Base-by-base conservation (phyloP, 2,888 invertebrate species). In the Andrena flavipes region DNA sequence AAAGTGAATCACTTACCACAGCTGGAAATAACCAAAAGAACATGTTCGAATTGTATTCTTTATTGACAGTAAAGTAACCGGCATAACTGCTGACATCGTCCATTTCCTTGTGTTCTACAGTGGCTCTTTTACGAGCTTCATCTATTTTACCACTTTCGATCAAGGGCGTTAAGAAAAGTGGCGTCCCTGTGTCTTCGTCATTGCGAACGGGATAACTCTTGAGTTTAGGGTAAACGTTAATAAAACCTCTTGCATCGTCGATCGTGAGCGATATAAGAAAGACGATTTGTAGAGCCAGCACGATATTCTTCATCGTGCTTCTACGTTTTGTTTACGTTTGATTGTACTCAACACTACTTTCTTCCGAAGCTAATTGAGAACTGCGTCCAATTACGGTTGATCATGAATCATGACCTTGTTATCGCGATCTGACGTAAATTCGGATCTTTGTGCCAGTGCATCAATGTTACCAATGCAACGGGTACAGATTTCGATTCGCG, bases 11-110 rank as follows among this genome's bases (percentile, higher is more conserved):
- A 85, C 81, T 89, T 72, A 93, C 94, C 92, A 96, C 95, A 0
- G 98, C 96, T 0, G 98, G 98, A 92, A 98, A 98, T 92, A 97
- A 98, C 98, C 98, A 98, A 94, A 98, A 98, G 94, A 98, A 98
- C 94, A 97, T 95, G 91, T 98, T 98, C 0, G 98, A 97, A 87
- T 97, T 96, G 90, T 95, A 96, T 0, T 95, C 93, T 88, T 96
- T 96, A 92, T 98, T 96, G 0, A 98, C 98, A 0, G 98, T 98
- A 73, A 98, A 95, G 92, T 96, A 98, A 10, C 97, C 97, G n/a
- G 97, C 95, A 91, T 96, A 97, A 90, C 97, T 97, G 86, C 95
- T 95, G 30, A 97, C 94, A 16, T 95, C 94, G 48, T 94, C 95
- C 93, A 95, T 94, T 68, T 96, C 96, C 56, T 95, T 95, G 87